Conservation (phyloP, 1,140 invertebrate genomes). For the Neodiprion virginianus region DNA sequence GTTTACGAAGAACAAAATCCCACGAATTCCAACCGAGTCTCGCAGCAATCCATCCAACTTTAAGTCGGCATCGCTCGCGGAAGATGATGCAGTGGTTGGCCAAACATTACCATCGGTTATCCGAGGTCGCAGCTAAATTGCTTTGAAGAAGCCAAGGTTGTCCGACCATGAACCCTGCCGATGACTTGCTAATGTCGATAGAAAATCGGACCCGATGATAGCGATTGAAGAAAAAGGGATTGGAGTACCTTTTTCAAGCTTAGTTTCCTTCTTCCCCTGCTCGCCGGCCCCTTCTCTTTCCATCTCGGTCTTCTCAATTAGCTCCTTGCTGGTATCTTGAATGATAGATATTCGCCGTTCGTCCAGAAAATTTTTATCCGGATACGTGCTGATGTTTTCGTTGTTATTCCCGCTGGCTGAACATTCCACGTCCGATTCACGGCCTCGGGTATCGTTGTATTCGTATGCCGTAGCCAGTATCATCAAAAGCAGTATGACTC, state of each 20-base stretch:
- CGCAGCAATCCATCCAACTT: not conserved
- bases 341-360: conserved; percentile 41
- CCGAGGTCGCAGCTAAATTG: not conserved
- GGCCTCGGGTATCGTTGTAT: conserved; percentile 39
- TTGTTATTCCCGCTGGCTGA: conserved; percentile 58
- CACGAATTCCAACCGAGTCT: not conserved
- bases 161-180: not conserved
- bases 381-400: conserved; percentile 46
- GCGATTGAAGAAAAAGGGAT: conserved; percentile 35
- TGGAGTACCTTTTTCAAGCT: conserved; percentile 35
- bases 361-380: conserved; percentile 50
- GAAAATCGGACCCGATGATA: conserved; percentile 16
- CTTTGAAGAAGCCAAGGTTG: not conserved
- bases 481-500: conserved; percentile 63
- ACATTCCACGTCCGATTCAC: conserved; percentile 48
- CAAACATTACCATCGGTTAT: not conserved
- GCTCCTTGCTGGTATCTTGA: conserved; percentile 50
- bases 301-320: conserved; percentile 50
- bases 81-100: not conserved
- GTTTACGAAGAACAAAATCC: not conserved
- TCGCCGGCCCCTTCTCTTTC: conserved; percentile 27
- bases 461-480: conserved; percentile 66
- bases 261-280: conserved; percentile 29
- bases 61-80: not conserved
- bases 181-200: too few species aligned